These are phyloP conservation scores for Drosophila tropicalis DNA, from an alignment of 1,140 invertebrate species.

Conservation along the genomic window DNA sequence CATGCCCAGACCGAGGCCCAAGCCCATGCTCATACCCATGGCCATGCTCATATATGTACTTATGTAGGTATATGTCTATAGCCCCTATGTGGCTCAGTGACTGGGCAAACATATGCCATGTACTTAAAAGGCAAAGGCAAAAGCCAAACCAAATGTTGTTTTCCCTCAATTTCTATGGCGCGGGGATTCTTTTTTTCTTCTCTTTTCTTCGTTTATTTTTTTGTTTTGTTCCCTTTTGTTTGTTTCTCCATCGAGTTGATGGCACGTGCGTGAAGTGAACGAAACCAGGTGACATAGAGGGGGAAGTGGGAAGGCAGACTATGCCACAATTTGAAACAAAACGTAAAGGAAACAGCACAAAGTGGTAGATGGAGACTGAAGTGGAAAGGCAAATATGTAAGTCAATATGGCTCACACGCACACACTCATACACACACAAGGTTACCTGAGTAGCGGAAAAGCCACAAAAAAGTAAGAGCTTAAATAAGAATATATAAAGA, in stretches of 20 bases:
- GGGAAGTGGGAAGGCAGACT: not conserved
- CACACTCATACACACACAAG: not conserved
- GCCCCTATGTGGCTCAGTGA: slow-evolving; percentile 15
- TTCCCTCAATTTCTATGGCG: slow-evolving; percentile 16
- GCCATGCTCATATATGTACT: not conserved
- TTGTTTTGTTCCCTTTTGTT: slow-evolving; percentile 15
- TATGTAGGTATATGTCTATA: not conserved
- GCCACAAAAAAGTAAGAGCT: slow-evolving; percentile 6
- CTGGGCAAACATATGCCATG: slow-evolving; percentile 21
- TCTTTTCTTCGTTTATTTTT: not conserved
- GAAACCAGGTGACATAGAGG: slow-evolving; percentile 13
- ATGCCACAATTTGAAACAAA: slow-evolving; percentile 20
- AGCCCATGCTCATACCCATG: too few species aligned
- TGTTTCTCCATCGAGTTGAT: slow-evolving; percentile 17
- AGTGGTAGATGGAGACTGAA: slow-evolving; percentile 8
- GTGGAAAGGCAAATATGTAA: slow-evolving; percentile 25
- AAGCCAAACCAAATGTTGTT: slow-evolving; percentile 20
- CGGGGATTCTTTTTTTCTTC: not conserved
- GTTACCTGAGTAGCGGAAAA: slow-evolving; percentile 8
- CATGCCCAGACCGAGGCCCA: not conserved
- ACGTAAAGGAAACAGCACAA: slow-evolving; percentile 7
- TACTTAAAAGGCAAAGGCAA: slow-evolving; percentile 14
- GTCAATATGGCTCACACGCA: slow-evolving; percentile 13
- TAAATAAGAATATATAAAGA: not conserved
- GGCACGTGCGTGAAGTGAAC: slow-evolving; percentile 20